phyloP scores from a whole-genome alignment of 2,888 invertebrate species.

The Orthosia incerta region DNA sequence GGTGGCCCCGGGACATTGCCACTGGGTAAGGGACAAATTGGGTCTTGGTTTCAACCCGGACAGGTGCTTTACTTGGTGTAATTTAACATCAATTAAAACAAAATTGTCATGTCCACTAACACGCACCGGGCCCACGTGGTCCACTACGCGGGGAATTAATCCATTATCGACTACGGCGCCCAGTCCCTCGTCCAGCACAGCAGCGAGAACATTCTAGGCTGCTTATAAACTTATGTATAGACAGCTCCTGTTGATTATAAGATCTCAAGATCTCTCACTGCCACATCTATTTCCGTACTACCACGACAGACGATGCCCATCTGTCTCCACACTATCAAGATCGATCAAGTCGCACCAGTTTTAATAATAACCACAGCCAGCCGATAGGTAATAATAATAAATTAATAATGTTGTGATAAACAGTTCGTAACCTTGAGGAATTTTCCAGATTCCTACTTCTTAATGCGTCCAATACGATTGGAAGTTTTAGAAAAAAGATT shows the following conservation, averaged over 20 bases:
- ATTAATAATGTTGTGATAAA: conserved; percentile 31
- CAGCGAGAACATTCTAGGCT: no score
- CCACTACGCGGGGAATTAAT: no score
- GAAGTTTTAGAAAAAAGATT: not conserved
- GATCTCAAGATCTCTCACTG: not conserved
- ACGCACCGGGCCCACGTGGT: no score
- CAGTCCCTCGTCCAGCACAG: no score
- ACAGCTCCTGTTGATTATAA: not conserved
- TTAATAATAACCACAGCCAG: conserved; percentile 9
- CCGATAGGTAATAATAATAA: conserved; percentile 24
- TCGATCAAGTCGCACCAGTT: conserved; percentile 24
- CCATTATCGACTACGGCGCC: no score
- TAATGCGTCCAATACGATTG: not conserved
- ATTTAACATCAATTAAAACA: no score
- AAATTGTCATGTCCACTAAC: no score
- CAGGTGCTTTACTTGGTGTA: no score
- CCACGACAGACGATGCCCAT: conserved; percentile 12
- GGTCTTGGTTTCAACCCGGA: no score
- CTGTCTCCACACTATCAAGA: conserved; percentile 19
- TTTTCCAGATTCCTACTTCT: conserved; percentile 23
- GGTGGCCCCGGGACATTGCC: no score
- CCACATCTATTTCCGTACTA: conserved; percentile 1
- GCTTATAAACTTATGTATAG: no score
- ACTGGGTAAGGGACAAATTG: no score
- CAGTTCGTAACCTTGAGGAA: conserved; percentile 25